Conservation (phyloP, 1,140 invertebrate species). For the Drosophila jambulina region DNA sequence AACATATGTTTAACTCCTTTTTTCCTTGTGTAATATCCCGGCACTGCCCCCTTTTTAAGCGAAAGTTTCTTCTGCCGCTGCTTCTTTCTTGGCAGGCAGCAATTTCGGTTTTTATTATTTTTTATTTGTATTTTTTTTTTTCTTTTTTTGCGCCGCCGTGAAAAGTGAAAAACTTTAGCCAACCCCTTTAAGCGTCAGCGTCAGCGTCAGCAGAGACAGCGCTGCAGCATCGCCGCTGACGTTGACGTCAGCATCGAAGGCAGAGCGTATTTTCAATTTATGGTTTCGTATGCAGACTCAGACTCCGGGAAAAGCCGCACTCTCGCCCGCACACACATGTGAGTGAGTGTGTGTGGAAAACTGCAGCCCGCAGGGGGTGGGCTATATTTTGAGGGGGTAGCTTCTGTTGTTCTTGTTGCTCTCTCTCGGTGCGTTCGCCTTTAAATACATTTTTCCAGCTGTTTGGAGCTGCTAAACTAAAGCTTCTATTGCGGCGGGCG, state of each 20-base stretch:
- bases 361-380: conserved; percentile 51
- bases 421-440: conserved; percentile 70
- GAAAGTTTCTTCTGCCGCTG: conserved; percentile 66
- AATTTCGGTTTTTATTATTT: conserved; percentile 72
- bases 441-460: conserved; percentile 78
- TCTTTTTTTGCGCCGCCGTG: conserved; percentile 49
- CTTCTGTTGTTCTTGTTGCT: conserved; percentile 23
- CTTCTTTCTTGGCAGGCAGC: conserved; percentile 53
- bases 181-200: conserved; percentile 63
- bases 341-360: conserved; percentile 49
- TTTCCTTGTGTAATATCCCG: conserved; percentile 32
- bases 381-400: conserved; percentile 8
- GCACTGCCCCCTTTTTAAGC: conserved; percentile 43
- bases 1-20: conserved; percentile 8
- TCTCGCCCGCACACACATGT: conserved; percentile 27
- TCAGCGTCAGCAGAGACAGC: conserved; percentile 8
- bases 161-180: conserved; percentile 66
- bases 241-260: conserved; percentile 53
- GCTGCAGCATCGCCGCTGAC: conserved; percentile 18
- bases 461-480: conserved; percentile 72
- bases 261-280: conserved; percentile 77
- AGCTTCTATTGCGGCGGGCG: conserved; percentile 61
- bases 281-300: conserved; percentile 66
- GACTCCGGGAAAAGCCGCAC: conserved; percentile 44
- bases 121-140: conserved; percentile 24